Conservation (phyloP, 2,888 invertebrate species). For the Xanthorhoe designata region DNA sequence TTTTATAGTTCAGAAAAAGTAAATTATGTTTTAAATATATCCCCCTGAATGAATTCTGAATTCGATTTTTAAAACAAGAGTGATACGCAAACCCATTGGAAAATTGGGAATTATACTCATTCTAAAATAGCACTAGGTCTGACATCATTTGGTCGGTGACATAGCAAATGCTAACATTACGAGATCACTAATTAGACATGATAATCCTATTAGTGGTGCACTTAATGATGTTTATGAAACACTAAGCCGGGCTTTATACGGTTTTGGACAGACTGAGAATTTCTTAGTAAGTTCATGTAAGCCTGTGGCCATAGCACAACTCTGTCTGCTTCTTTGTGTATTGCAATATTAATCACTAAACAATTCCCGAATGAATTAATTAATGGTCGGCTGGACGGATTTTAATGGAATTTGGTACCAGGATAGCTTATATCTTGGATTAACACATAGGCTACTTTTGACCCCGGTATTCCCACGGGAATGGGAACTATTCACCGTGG, state of each 20-base stretch:
- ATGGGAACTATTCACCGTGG: no score
- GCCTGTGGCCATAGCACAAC: not conserved
- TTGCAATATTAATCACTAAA: slow-evolving; percentile 4
- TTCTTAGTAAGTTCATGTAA: not conserved
- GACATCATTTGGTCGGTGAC: not conserved
- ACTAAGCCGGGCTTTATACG: slow-evolving; percentile 26
- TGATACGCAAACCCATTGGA: no score
- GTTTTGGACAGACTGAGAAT: slow-evolving; percentile 28
- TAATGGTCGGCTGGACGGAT: no score
- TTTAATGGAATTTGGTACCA: no score
- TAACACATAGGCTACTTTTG: no score
- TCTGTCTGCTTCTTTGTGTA: slow-evolving; percentile 3
- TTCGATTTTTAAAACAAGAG: not conserved
- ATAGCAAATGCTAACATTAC: slow-evolving; percentile 10
- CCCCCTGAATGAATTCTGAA: not conserved
- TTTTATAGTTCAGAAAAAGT: not conserved
- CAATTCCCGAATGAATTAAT: no score
- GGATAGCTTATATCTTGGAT: no score
- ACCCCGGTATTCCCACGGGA: no score
- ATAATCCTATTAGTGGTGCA: slow-evolving; percentile 27
- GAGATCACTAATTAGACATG: slow-evolving; percentile 23
- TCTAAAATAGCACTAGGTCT: not conserved
- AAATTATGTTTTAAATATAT: no score
- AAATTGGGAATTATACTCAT: no score
- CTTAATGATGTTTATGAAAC: slow-evolving; percentile 22